Base-by-base conservation (phyloP, 2,888 invertebrate genomes). In the Eulithis prunata region DNA sequence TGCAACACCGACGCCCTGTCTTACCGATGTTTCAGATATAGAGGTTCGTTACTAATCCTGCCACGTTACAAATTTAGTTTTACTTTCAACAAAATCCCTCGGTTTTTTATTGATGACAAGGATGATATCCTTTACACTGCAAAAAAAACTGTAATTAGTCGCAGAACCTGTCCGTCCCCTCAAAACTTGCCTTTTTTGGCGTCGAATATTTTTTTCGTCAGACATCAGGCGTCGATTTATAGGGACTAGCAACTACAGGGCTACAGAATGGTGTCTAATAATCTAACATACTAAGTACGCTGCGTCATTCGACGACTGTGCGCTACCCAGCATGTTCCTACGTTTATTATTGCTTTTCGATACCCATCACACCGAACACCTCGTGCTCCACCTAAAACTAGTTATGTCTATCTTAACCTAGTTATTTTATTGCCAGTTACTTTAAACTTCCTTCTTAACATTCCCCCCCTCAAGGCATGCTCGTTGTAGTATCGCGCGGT, bases 271-370 rank as follows among this genome's bases (percentile, higher is more conserved):
- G 74, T 75, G 59, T 64, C 63, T 70, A 83, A 28, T 67, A 72
- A 65, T 56, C 67, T 69, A 69, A 62, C 62, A 59, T 54, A 68
- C 60, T 49, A 57, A 85, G 86, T 84, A 84, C 82, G 88, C 90
- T 84, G 89, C 82, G 85, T 85, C 87, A 79, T 66, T 73, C 75
- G 88, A 90, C 91, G 84, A 83, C 90, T 87, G 85, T 89, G 90
- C 90, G 89, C 87, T 88, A 90, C 90, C 87, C 84, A 69, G 77
- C 82, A 78, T 84, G 81, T 61, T 36, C 83, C 93, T 93, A 93
- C 90, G 80, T 88, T n/a, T 93, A 91, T 93, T 93, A 93, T 93
- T 93, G 93, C 93, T 93, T 93, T 89, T 93, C 90, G 93, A 93
- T 93, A 93, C 93, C 93, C 93, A 91, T 88, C 87, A 86, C 89